Percentiles rank a stretch among this genome's conserved stretches.
These are phyloP conservation scores for Vannuccia rotundouncinata DNA, from an alignment of 2,888 invertebrate species.

Conservation along the genomic window DNA sequence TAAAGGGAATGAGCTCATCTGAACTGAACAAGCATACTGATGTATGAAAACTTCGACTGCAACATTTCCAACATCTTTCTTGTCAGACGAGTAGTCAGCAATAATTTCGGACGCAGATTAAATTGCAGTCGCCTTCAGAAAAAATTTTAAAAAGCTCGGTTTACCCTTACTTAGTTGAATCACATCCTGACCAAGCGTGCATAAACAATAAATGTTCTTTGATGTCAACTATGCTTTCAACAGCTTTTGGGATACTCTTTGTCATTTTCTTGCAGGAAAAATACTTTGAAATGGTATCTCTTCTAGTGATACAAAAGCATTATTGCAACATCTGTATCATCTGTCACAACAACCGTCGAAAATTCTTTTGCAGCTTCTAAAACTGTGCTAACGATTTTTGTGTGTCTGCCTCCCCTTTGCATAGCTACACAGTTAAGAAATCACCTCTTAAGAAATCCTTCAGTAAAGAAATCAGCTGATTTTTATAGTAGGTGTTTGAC, in stretches of 20 bases:
- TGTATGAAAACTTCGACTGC: neutral
- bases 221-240: slow-evolving; percentile 12
- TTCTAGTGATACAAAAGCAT: slow-evolving; percentile 16
- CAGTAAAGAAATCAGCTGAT: slow-evolving; percentile 16
- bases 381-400: slow-evolving; percentile 7
- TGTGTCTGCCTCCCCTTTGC: slow-evolving; percentile 3
- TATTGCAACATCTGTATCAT: slow-evolving; percentile 1
- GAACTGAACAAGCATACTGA: neutral
- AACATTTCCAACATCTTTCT: slow-evolving; percentile 12
- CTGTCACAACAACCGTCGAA: slow-evolving; percentile 13
- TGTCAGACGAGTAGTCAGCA: slow-evolving; percentile 11
- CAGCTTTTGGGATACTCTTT: slow-evolving; percentile 2
- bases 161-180: neutral
- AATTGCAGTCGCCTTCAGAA: neutral
- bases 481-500: slow-evolving; percentile 23
- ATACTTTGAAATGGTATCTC: slow-evolving; percentile 17
- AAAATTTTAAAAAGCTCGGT: neutral
- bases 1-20: neutral
- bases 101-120: slow-evolving; percentile 13
- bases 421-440: neutral
- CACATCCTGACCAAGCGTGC: slow-evolving; percentile 14
- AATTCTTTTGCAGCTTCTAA: slow-evolving; percentile 13
- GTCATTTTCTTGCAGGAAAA: slow-evolving; percentile 10
- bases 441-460: slow-evolving; percentile 1
- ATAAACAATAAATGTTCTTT: slow-evolving; percentile 15